A percentile compares a stretch with the other conserved stretches of the same genome.
phyloP scores from a whole-genome alignment of 2,797 vertebrate genomes.

The Myripristis murdjan region DNA sequence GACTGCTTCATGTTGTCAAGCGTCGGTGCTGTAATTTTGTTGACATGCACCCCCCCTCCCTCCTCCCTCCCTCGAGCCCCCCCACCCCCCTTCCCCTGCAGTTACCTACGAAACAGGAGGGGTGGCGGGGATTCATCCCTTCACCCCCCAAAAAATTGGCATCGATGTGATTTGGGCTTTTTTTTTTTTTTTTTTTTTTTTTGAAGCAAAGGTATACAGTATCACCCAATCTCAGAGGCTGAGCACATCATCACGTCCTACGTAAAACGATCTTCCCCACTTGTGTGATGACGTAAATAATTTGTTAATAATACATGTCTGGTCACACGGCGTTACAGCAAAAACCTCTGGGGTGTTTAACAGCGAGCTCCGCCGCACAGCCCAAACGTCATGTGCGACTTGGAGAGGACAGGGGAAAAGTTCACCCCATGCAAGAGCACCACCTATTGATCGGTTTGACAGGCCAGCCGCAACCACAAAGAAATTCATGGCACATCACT shows the following conservation, averaged over 20 bases:
- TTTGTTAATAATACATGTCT: slow-evolving; percentile 68
- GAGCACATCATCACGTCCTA: slow-evolving; percentile 59
- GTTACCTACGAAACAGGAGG: slow-evolving; percentile 35
- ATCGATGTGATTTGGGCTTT: slow-evolving; percentile 45
- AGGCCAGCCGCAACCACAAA: slow-evolving; percentile 41
- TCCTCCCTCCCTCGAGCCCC: neutral
- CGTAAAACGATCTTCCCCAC: slow-evolving; percentile 44
- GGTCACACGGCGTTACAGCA: slow-evolving; percentile 31
- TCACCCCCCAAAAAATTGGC: slow-evolving; percentile 41
- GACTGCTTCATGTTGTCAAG: slow-evolving; percentile 65
- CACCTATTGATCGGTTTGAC: slow-evolving; percentile 74
- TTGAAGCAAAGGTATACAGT: neutral
- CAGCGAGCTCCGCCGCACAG: slow-evolving; percentile 23
- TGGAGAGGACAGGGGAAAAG: slow-evolving; percentile 62
- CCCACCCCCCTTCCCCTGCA: slow-evolving; percentile 12
- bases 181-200: too few relatives aligned
- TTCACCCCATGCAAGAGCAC: slow-evolving; percentile 73
- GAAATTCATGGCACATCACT: slow-evolving; percentile 49
- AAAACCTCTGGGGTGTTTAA: neutral
- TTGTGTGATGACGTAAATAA: slow-evolving; percentile 73
- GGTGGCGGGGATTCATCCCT: slow-evolving; percentile 8
- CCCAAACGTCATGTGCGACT: slow-evolving; percentile 41
- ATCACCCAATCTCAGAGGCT: slow-evolving; percentile 25
- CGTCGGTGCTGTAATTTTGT: slow-evolving; percentile 66
- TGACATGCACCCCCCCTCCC: slow-evolving; percentile 38